Evolutionary conservation across 2,888 invertebrate species (phyloP).

Genomic region (Blastobasis lacticolella): DNA sequence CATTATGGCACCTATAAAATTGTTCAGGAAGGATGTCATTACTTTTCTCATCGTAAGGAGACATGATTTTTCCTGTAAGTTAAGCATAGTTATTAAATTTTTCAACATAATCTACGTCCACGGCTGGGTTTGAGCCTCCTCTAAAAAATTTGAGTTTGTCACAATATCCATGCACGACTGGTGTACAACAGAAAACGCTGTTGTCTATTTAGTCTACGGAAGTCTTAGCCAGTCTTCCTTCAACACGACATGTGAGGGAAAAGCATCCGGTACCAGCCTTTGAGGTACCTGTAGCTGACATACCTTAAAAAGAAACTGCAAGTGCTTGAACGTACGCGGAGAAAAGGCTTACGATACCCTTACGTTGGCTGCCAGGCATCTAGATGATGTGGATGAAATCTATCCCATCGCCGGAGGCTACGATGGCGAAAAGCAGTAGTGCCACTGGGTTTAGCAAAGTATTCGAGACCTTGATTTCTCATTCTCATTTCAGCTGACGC

Average conservation of each 20-base stretch:
- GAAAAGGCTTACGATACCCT: not conserved
- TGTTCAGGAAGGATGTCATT: slow-evolving; percentile 58
- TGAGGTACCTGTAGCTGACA: no score
- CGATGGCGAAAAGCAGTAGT: no score
- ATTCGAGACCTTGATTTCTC: not conserved
- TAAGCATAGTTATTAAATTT: not conserved
- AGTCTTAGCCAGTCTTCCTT: no score
- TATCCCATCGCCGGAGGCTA: not conserved
- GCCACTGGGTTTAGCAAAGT: no score
- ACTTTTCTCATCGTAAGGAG: slow-evolving; percentile 54
- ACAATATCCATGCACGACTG: not conserved
- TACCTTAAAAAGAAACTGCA: not conserved
- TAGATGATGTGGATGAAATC: not conserved
- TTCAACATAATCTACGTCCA: not conserved
- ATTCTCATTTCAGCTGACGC: slow-evolving; percentile 31
- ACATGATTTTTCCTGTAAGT: slow-evolving; percentile 54
- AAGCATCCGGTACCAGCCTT: no score
- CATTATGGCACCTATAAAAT: slow-evolving; percentile 42
- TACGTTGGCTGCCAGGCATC: not conserved
- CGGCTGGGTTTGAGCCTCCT: not conserved
- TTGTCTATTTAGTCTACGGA: no score
- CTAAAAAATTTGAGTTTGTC: not conserved
- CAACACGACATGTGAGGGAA: no score
- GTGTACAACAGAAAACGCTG: not conserved
- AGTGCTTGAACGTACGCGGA: not conserved